phyloP scores from a whole-genome alignment of 2,888 invertebrate genomes.

The Thymelicus acteon region DNA sequence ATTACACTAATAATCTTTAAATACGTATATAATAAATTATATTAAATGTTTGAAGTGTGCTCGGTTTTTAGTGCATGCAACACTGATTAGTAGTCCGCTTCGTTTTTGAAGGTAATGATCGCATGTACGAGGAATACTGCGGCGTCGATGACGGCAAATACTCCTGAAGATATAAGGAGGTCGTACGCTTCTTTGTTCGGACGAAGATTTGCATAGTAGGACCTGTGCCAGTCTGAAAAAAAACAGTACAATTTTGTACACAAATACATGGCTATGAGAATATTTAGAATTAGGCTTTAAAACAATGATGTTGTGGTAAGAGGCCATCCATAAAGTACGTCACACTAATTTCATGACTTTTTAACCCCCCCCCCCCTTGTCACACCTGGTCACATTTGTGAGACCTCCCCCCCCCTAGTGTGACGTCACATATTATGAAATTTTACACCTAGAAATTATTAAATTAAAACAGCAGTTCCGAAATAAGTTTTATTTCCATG shows the following conservation, averaged over 20 bases:
- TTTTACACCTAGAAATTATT: no score
- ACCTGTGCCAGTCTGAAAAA: constrained; percentile 75
- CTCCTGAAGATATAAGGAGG: constrained; percentile 87
- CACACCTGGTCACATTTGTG: no score
- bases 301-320: no score
- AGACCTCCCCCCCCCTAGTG: no score
- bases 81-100: constrained; percentile 74
- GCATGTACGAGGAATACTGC: constrained; percentile 86
- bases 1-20: constrained; percentile 11
- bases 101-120: constrained; percentile 84
- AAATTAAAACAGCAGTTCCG: no score
- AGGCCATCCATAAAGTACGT: no score
- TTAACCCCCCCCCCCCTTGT: no score
- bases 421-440: no score
- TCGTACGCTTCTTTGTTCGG: constrained; percentile 88
- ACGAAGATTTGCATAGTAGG: constrained; percentile 81
- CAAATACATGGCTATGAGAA: no score
- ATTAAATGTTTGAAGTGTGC: constrained; percentile 16
- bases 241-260: neutral
- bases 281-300: no score
- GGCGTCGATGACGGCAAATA: constrained; percentile 86
- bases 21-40: constrained; percentile 18
- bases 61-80: constrained; percentile 27
- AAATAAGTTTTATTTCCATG: no score
- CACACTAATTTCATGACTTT: no score